Base-by-base conservation (phyloP, 2,113 vertebrate species). In the Catharus fuscescens region DNA sequence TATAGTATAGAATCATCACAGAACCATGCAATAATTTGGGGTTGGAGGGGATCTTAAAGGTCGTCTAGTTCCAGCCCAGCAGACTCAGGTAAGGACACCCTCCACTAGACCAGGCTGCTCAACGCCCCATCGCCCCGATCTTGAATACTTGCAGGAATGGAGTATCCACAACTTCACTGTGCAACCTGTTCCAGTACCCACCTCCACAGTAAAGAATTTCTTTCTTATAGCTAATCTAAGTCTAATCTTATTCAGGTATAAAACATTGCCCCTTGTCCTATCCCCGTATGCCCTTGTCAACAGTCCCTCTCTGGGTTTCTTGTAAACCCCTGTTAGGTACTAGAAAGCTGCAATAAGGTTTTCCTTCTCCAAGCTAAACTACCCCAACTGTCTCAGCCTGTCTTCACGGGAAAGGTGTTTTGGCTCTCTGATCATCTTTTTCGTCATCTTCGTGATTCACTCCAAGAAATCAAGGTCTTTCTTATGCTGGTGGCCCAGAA, bases 21-120 rank as follows among this genome's bases (percentile, higher is more conserved):
- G 47, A 44, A 61, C 48, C 23, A 20, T 54, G 20, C 18, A 74
- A 91, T 32, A 11, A 23, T 56, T 50, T 74, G 25, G 9, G 38
- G 4, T 42, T 47, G 40, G 32, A 69, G n/a, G 8, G 13, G 16
- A 69, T 19, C 24, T 28, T 10, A 48, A 48, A 12, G 7, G 18
- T 12, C 1, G 1, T 24, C 40, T 36, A 20, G 18, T 36, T 86
- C 60, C 26, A 47, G 16, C 0, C 5, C 32, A 16, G 10, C 36
- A 40, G 8, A 14, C 18, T 52, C 3, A 3, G 13, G 9, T 17
- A 53, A 26, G 29, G 25, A 47, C 29, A 60, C 7, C 5, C 21
- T 74, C 3, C 26, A 36, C 40, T 54, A 47, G 15, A 48, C 13
- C 8, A 48, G 15, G 15, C 10, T 56, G 18, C 26, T 61, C 26